phyloP scores from a whole-genome alignment of 2,888 invertebrate genomes.

The Cynaeus angustus region DNA sequence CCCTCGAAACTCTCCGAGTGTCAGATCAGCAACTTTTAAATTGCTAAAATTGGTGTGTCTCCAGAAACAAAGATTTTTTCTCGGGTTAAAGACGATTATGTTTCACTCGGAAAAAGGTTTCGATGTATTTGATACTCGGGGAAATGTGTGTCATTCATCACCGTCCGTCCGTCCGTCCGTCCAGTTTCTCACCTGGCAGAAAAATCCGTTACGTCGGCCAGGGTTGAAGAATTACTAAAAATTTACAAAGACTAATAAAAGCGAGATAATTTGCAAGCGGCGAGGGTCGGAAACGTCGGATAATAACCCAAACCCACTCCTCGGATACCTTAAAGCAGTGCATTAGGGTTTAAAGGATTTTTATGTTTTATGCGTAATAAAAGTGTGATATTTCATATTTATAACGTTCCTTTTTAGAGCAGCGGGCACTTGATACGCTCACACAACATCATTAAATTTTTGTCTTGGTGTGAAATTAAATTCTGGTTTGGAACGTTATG shows the following conservation, averaged over 20 bases:
- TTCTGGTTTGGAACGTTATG: conserved; percentile 6
- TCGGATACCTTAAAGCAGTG: conserved; percentile 39
- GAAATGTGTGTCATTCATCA: too few relatives aligned
- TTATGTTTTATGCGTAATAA: conserved; percentile 46
- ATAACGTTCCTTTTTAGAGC: conserved; percentile 20
- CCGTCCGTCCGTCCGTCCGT: too few relatives aligned
- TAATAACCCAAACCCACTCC: conserved; percentile 31
- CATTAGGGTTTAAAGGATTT: conserved; percentile 47
- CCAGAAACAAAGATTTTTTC: conserved; percentile 12
- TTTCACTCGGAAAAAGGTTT: neutral
- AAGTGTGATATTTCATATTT: conserved; percentile 46
- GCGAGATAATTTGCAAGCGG: conserved; percentile 42
- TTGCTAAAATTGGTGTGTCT: conserved; percentile 18
- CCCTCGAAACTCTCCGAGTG: neutral
- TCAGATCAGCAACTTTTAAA: conserved; percentile 39
- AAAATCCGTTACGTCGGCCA: too few relatives aligned
- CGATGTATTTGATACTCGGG: too few relatives aligned
- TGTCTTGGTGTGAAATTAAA: conserved; percentile 27
- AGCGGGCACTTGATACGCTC: conserved; percentile 21
- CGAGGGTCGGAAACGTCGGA: conserved; percentile 10
- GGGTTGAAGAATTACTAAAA: too few relatives aligned
- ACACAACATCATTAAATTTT: conserved; percentile 23
- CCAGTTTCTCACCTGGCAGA: too few relatives aligned
- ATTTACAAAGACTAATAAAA: conserved; percentile 36
- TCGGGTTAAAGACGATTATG: neutral